Evolutionary conservation across 2,888 invertebrate species (phyloP), one percentile per base, ranked within the genome.

Genomic region (Geophilus truncorum): DNA sequence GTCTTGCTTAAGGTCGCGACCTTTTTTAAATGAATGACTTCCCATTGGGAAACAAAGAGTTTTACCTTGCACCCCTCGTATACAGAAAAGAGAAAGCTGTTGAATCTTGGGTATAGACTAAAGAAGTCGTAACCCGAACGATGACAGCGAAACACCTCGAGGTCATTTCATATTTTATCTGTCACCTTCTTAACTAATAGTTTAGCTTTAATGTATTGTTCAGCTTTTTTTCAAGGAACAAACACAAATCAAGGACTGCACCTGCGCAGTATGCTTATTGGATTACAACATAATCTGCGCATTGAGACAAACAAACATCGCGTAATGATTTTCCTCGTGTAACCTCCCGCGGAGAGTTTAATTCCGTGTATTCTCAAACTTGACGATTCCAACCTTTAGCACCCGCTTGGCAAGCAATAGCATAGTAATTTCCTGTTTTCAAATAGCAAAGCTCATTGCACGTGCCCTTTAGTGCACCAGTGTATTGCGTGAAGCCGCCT

Each of bases 1-100:
- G 70, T 70, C 70, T 70, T 28, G 70, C 70, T 70, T 12, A 70
- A 70, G 70, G 70, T 70, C 70, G 28, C 70, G 28, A 70, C 70
- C 70, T 70, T 70, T 70, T 70, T 70, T 70, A 70, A 70, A 70
- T 70, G 70, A 70, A 70, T 70, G 70, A 70, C 70, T 70, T 70
- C 70, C n/a, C 70, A 70, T 70, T 70, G 70, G 28, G 70, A 70
- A 70, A 70, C 70, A 70, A 70, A 23, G 70, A 45, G 7, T 45
- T 45, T 45, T 45, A 45, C 45, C 45, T 45, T 45, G 45, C n/a
- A 18, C 1, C 70, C 28, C 28, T 70, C 28, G 10, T 25, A 25
- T 28, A 70, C 28, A 70, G 70, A 70, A 70, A 70, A 70, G 25
- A 70, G 70, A 70, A 70, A 25, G 28, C 70, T 70, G 70, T 70